These are phyloP conservation scores for Andricus curvator DNA, from an alignment of 2,888 invertebrate species.

Conservation along the genomic window DNA sequence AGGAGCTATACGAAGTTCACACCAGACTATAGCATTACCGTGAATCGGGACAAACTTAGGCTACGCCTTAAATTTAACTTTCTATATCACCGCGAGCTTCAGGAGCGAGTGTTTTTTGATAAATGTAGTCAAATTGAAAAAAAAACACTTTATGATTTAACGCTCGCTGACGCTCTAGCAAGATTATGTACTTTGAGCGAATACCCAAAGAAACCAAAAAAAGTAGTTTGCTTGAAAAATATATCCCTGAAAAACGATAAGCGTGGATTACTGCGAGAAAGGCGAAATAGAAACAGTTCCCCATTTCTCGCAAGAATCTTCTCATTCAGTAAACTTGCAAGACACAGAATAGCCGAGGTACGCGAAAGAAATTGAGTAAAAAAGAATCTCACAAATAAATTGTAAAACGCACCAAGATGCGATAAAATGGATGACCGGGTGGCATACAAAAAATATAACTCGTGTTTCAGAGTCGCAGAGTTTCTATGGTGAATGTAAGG, in stretches of 20 bases:
- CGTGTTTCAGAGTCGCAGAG: background rate
- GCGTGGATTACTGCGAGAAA: constrained; percentile 1
- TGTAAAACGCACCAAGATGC: background rate
- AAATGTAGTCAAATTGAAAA: background rate
- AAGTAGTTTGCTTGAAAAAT: constrained; percentile 18
- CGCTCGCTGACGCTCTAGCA: constrained; percentile 5
- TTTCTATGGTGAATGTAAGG: constrained; percentile 10
- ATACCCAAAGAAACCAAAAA: background rate
- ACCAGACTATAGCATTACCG: constrained; percentile 17
- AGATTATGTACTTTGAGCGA: constrained; percentile 22
- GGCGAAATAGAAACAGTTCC: background rate
- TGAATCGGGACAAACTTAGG: constrained; percentile 3
- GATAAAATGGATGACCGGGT: constrained; percentile 46
- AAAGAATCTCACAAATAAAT: constrained; percentile 48
- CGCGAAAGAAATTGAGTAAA: constrained; percentile 17
- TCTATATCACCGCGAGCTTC: constrained; percentile 30
- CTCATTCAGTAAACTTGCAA: background rate
- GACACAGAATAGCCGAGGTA: background rate
- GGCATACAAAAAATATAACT: constrained; percentile 57
- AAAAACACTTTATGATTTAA: background rate
- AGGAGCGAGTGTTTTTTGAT: background rate
- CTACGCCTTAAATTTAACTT: constrained; percentile 14
- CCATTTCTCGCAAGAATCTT: background rate
- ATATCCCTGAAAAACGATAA: constrained; percentile 37
- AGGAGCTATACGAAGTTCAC: constrained; percentile 22